Base-by-base conservation (phyloP, 2,113 vertebrate genomes). In the Hemicordylus capensis region DNA sequence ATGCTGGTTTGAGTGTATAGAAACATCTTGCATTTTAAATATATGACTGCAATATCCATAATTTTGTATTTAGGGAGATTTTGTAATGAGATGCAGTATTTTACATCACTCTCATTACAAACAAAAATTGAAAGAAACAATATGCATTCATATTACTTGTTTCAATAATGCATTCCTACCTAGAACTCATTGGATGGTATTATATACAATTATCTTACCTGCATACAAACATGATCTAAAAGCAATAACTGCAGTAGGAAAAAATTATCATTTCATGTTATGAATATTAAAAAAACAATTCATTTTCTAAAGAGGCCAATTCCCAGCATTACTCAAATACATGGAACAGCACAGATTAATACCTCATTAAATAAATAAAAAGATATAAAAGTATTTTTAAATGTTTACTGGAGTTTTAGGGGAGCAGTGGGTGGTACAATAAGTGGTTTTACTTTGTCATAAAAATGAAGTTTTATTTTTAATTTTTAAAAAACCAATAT, bases 1-100 rank as follows among this genome's bases (percentile, higher is more conserved):
- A 87, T 89, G 88, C 90, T 81, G 42, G 66, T 77, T 75, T 78
- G 90, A 82, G 91, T 34, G 80, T 81, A 48, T 51, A 69, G 59
- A 24, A 77, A 56, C 64, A 72, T 78, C 44, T 66, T 34, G 44
- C 34, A 51, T 24, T 81, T 81, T 81, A 75, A 75, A 86, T 66
- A 90, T 67, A 89, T 1, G 91, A 66, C 11, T 63, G 54, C 42
- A 82, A 59, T 72, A 76, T 69, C 66, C 51, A 37, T 81, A 31
- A 69, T 48, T 82, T 69, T 82, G 44, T 76, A 76, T 76, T 76
- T 61, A 82, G 72, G 80, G 64, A 87, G 74, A 80, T 85, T n/a
- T 61, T 70, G 64, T 73, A 85, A 83, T 83, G 44, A 82, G n/a
- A 70, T 58, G n/a, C 48, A 81, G 28, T 76, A 48, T 76, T 92